phyloP scores from a whole-genome alignment of 2,888 invertebrate genomes.

The Eutolmus rufibarbis region DNA sequence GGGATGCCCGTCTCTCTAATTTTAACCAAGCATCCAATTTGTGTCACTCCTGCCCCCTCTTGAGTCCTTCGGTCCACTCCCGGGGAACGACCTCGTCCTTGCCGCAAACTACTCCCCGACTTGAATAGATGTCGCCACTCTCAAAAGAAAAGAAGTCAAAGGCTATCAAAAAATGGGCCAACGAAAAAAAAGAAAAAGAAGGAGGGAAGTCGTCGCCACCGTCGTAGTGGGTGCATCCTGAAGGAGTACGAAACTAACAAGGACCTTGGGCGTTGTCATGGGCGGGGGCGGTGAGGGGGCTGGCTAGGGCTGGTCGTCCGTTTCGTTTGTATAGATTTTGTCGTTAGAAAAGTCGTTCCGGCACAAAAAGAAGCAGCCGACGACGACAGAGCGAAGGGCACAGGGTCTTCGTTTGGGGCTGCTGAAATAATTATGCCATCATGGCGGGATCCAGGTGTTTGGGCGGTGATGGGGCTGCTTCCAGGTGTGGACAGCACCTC shows the following conservation, averaged over 20 bases:
- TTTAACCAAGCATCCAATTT: constrained; percentile 37
- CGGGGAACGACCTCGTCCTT: background rate
- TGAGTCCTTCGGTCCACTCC: background rate
- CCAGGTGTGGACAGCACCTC: background rate
- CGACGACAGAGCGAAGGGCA: background rate
- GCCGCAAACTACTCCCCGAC: background rate
- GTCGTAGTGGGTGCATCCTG: background rate
- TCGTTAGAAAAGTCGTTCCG: background rate
- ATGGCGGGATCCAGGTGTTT: background rate
- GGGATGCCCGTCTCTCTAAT: background rate
- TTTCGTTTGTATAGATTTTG: constrained; percentile 16
- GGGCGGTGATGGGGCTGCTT: background rate
- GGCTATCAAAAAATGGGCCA: background rate
- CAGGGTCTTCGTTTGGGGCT: background rate
- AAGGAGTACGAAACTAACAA: background rate
- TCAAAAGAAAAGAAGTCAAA: background rate
- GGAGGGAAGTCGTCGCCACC: background rate
- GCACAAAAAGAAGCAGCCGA: background rate
- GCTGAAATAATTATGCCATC: constrained; percentile 26
- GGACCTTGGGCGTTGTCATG: background rate
- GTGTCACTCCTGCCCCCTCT: background rate
- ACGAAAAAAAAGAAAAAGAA: background rate
- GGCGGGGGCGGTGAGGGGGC: background rate
- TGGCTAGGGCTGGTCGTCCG: background rate
- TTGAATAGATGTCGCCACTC: constrained; percentile 10